Evolutionary conservation across 2,888 invertebrate species (phyloP), one percentile per base, ranked within the genome.

Genomic region (Arge pagana): DNA sequence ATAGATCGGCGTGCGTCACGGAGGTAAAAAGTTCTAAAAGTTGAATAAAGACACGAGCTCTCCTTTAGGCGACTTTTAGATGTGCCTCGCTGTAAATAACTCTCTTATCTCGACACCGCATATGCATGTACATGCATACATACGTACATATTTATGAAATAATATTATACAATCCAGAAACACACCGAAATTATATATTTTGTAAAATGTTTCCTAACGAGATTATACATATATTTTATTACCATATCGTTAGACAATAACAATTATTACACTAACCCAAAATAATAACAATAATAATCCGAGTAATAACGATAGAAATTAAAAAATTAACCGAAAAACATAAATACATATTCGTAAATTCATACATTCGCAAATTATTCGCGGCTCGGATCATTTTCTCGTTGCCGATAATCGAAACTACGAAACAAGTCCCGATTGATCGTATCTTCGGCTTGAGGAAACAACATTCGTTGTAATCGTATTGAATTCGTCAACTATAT

Each of bases 241-340:
- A n/a, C 15, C 10, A n/a, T 33, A 4, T 8, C 3, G 13, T 6
- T 31, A 26, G 24, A 39, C n/a, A 36, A 15, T 24, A 36, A n/a
- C 39, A 51, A 53, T 59, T 59, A 59, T 58, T 59, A 56, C 58
- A 50, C 57, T 58, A 57, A 18, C 28, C 16, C 45, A 37, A 51
- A 26, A 49, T 55, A 53, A 37, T 54, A 39, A 52, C 48, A 56
- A 15, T 49, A 54, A 50, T 57, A 58, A 54, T 53, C 50, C 16
- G 50, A 52, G 28, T 43, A 40, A 49, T 50, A 26, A 10, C 8
- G 51, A 57, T 48, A 52, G 58, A 52, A 53, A 50, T 19, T 18
- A 56, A 54, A 53, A 54, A 48, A 35, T 13, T 18, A 8, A 13
- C 19, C 15, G 3, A 4, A 33, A n/a, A n/a, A n/a, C n/a, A n/a